phyloP scores from a whole-genome alignment of 2,113 vertebrate species.

The Colossoma macropomum region DNA sequence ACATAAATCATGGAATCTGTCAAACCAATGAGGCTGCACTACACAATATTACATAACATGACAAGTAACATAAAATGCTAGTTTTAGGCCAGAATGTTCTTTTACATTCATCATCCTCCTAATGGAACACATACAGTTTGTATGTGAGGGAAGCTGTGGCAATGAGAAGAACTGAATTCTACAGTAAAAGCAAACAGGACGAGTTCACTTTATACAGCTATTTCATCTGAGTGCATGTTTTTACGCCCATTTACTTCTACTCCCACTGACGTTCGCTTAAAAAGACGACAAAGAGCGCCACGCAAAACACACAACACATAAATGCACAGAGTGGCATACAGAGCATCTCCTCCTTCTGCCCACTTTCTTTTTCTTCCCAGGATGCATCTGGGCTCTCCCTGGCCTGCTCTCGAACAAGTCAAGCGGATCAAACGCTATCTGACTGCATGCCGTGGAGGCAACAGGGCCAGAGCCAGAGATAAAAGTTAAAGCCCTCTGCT shows the following conservation, averaged over 20 bases:
- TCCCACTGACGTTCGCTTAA: not conserved
- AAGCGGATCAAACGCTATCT: slow-evolving; percentile 68
- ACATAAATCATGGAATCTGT: no score
- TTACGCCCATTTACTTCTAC: not conserved
- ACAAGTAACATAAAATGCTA: no score
- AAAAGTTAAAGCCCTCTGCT: slow-evolving; percentile 38
- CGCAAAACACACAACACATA: not conserved
- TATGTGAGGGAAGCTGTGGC: not conserved
- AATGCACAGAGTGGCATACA: not conserved
- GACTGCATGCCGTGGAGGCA: slow-evolving; percentile 47
- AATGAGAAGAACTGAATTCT: not conserved
- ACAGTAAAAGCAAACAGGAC: not conserved
- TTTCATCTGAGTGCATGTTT: not conserved
- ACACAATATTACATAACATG: no score
- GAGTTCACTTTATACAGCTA: not conserved
- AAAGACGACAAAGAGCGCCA: slow-evolving; percentile 10
- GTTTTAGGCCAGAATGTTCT: no score
- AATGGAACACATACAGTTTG: not conserved
- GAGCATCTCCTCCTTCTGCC: slow-evolving; percentile 18
- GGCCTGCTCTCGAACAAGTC: slow-evolving; percentile 60
- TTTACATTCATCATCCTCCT: not conserved
- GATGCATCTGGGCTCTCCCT: slow-evolving; percentile 63
- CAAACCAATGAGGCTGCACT: no score
- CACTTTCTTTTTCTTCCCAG: slow-evolving; percentile 44
- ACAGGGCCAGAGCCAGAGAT: slow-evolving; percentile 17